Evolutionary conservation across 2,797 vertebrate species (phyloP).

Genomic region (Phyllotis vaccarum): DNA sequence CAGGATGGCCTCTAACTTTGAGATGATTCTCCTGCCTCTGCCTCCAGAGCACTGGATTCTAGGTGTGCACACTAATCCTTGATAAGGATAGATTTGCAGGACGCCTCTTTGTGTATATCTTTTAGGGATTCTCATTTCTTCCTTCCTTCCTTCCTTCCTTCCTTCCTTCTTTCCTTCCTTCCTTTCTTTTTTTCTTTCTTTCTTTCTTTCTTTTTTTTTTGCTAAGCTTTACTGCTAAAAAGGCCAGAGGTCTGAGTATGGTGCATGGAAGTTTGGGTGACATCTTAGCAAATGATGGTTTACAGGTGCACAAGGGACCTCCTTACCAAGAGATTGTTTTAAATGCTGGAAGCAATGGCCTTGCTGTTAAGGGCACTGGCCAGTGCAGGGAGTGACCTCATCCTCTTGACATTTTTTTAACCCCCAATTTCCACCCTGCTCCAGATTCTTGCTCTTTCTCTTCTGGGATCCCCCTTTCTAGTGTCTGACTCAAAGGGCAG

Average conservation of each 20-base stretch:
- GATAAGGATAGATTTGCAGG: neutral
- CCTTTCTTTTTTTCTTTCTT: no score
- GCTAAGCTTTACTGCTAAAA: neutral
- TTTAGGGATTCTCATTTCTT: neutral
- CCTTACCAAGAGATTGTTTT: neutral
- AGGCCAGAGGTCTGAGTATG: neutral
- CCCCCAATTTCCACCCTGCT: neutral
- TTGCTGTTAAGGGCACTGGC: neutral
- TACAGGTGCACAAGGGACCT: neutral
- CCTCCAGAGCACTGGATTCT: neutral
- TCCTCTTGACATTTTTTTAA: neutral
- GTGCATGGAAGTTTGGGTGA: neutral
- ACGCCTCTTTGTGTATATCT: neutral
- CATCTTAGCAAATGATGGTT: neutral
- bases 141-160: no score
- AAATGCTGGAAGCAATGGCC: neutral
- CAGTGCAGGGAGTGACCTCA: neutral
- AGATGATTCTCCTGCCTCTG: neutral
- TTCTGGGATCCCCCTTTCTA: neutral
- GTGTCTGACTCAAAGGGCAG: neutral
- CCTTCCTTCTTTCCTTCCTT: no score
- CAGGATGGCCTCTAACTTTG: neutral
- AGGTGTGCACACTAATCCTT: neutral
- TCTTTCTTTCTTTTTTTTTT: neutral
- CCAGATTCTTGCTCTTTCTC: slow-evolving; percentile 39